Evolutionary conservation across 1,140 invertebrate genomes (phyloP).

Genomic region (Fopius arisanus): DNA sequence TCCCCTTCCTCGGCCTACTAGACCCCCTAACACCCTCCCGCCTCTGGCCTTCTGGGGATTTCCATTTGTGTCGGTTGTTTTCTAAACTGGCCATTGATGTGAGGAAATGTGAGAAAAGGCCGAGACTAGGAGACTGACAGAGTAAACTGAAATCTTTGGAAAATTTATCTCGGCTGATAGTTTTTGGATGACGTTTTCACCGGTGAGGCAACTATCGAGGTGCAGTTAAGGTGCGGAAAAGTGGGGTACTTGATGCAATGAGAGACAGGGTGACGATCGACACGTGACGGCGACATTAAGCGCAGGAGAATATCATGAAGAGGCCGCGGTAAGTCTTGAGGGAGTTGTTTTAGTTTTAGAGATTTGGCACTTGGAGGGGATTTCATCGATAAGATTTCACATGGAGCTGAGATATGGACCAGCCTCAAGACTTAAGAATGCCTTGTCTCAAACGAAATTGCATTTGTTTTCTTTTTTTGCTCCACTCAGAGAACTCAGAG

Average conservation of each 20-base stretch:
- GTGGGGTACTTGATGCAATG: slow-evolving; percentile 36
- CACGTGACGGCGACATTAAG: slow-evolving; percentile 52
- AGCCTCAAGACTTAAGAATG: too few relatives aligned
- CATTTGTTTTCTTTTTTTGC: too few relatives aligned
- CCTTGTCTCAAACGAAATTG: too few relatives aligned
- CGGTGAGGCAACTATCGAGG: background rate
- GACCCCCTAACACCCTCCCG: background rate
- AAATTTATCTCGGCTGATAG: too few relatives aligned
- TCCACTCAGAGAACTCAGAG: too few relatives aligned
- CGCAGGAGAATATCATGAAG: slow-evolving; percentile 48
- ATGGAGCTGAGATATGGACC: too few relatives aligned
- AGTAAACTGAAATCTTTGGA: too few relatives aligned
- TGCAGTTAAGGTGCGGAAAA: background rate
- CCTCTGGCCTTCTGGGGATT: background rate
- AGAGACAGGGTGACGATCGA: slow-evolving; percentile 44
- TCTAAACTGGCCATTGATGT: slow-evolving; percentile 7
- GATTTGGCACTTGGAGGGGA: background rate
- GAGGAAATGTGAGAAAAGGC: background rate
- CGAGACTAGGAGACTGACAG: background rate
- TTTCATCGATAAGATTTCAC: too few relatives aligned
- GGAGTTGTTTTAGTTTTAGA: background rate
- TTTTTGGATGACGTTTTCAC: background rate
- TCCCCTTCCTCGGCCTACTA: slow-evolving; percentile 32
- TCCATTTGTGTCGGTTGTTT: background rate
- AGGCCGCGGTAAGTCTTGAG: slow-evolving; percentile 54